Evolutionary conservation across 2,113 vertebrate species (phyloP).

Genomic region (Sylvia atricapilla): DNA sequence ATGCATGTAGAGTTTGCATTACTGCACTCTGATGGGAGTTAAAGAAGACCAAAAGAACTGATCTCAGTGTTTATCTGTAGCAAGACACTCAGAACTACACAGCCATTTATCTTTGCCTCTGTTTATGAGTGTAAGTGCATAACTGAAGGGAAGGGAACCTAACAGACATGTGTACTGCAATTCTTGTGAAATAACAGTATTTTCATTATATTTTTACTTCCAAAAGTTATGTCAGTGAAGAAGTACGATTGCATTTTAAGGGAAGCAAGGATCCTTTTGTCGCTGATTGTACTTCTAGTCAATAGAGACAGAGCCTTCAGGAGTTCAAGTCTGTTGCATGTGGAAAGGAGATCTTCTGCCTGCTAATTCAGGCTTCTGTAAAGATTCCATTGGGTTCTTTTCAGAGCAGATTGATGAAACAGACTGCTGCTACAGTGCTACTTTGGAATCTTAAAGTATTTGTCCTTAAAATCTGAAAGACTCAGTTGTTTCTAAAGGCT

Average conservation of each 20-base stretch:
- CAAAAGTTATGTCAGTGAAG: neutral
- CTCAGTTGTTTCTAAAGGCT: neutral
- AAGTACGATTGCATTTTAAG: neutral
- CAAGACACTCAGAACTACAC: fast-evolving
- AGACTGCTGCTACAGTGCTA: neutral
- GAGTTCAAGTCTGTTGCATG: neutral
- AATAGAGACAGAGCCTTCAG: neutral
- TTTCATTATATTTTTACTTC: neutral
- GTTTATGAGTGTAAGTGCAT: neutral
- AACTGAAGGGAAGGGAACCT: neutral
- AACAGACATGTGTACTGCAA: fast-evolving
- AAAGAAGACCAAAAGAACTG: neutral
- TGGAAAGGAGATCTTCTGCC: neutral
- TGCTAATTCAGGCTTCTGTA: neutral
- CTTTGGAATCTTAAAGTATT: neutral
- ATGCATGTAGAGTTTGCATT: neutral
- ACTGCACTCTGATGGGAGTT: neutral
- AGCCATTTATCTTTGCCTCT: neutral
- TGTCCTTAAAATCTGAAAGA: neutral
- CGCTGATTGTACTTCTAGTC: neutral
- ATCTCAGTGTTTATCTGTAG: neutral
- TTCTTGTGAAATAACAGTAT: neutral
- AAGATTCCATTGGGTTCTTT: neutral
- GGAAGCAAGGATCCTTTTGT: neutral
- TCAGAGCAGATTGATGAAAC: neutral